phyloP scores from a whole-genome alignment of 1,140 invertebrate species.

The Drosophila sulfurigaster region DNA sequence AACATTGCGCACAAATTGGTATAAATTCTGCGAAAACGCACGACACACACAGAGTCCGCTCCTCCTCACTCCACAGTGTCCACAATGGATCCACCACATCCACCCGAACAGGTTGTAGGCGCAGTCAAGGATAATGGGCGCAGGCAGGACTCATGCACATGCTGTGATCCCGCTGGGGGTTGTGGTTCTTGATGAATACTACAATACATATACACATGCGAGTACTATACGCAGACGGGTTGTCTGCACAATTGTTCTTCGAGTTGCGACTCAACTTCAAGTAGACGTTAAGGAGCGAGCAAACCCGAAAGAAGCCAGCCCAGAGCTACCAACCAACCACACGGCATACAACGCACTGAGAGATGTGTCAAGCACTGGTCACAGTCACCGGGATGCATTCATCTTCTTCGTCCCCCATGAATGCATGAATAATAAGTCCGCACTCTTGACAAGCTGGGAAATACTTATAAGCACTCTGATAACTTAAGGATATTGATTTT shows the following conservation, averaged over 20 bases:
- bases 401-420: neutral
- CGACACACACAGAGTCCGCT: constrained; percentile 32
- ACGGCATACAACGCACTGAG: constrained; percentile 14
- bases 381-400: constrained; percentile 41
- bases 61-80: neutral
- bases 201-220: too few relatives aligned
- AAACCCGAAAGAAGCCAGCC: constrained; percentile 1
- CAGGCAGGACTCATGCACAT: constrained; percentile 36
- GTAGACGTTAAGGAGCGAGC: constrained; percentile 20
- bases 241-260: constrained; percentile 45
- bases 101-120: constrained; percentile 43
- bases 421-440: constrained; percentile 21
- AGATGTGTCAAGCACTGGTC: constrained; percentile 44
- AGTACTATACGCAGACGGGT: constrained; percentile 19
- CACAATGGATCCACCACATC: constrained; percentile 4
- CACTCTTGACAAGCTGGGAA: neutral
- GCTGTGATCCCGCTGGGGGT: constrained; percentile 22
- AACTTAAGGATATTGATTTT: constrained; percentile 20
- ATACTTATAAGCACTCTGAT: constrained; percentile 6
- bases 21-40: constrained; percentile 77
- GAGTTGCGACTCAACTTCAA: constrained; percentile 25
- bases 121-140: constrained; percentile 43
- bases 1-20: constrained; percentile 78
- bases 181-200: constrained; percentile 37
- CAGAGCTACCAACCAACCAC: neutral